Evolutionary conservation across 2,113 vertebrate species (phyloP).

Genomic region (Sclerurus mexicanus): DNA sequence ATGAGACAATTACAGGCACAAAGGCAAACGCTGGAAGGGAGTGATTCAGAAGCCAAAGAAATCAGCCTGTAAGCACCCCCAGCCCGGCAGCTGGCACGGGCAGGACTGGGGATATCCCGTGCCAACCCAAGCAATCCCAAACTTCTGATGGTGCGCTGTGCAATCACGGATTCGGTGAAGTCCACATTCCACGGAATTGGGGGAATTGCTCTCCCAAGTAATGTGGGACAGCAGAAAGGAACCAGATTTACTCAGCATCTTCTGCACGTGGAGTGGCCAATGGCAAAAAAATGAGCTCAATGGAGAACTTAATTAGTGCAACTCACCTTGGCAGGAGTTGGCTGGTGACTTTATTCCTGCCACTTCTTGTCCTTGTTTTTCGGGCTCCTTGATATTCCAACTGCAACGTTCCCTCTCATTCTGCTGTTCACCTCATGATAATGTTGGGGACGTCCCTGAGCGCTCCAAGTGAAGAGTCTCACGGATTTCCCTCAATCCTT

Average conservation of each 20-base stretch:
- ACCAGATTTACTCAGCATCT: not conserved
- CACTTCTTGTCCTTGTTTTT: not conserved
- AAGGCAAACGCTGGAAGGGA: not conserved
- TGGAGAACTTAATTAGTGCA: not conserved
- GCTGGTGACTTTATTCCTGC: not conserved
- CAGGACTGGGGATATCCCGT: not conserved
- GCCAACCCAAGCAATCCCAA: not conserved
- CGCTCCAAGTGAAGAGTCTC: fast-evolving
- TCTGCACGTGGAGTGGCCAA: not conserved
- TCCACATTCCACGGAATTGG: not conserved
- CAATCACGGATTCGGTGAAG: not conserved
- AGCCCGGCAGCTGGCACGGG: fast-evolving
- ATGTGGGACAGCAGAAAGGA: not conserved
- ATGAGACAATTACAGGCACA: not conserved
- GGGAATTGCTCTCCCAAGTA: not conserved
- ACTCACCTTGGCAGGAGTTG: not conserved
- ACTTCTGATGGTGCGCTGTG: not conserved
- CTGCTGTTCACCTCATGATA: fast-evolving
- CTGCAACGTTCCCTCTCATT: not conserved
- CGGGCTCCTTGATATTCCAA: not conserved
- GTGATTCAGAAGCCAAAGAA: not conserved
- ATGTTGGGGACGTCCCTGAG: no score
- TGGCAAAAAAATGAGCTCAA: not conserved
- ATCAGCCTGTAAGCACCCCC: not conserved
- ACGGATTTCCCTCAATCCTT: fast-evolving